Conservation (phyloP, 2,113 vertebrate species). For the Sapayoa aenigma region DNA sequence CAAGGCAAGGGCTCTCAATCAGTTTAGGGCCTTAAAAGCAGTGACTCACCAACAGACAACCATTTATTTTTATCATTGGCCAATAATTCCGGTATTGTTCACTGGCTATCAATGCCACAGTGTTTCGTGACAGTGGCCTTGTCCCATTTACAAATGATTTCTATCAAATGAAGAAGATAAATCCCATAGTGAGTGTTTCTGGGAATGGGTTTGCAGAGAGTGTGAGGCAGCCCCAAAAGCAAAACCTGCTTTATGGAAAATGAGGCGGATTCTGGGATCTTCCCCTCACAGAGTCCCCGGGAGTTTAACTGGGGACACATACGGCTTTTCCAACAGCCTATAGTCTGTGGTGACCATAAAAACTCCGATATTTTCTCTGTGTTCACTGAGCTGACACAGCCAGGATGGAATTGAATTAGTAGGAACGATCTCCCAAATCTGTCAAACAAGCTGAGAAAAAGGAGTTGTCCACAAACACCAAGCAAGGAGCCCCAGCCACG, state of each 20-base stretch:
- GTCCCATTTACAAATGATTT: constrained; percentile 10
- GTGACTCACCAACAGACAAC: constrained; percentile 6
- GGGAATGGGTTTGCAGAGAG: neutral
- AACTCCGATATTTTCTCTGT: accelerated
- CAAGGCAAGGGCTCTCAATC: constrained; percentile 41
- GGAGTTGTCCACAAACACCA: accelerated
- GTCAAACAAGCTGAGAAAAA: accelerated
- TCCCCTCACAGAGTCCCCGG: accelerated
- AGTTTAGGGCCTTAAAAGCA: constrained; percentile 56
- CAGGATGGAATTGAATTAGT: accelerated
- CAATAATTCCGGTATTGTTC: constrained; percentile 51
- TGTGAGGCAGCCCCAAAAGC: neutral
- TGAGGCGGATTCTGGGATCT: neutral
- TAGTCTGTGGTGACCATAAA: accelerated
- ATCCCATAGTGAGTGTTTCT: neutral
- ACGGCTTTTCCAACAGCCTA: neutral
- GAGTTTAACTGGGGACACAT: accelerated
- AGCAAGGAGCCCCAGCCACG: neutral
- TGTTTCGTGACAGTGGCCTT: constrained; percentile 33
- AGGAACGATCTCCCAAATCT: neutral
- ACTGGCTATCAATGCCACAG: constrained; percentile 13
- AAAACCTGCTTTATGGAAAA: neutral
- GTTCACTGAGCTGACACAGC: neutral
- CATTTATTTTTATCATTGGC: constrained; percentile 19
- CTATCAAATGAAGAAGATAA: neutral